Evolutionary conservation across 2,113 vertebrate genomes (phyloP), one percentile per base, ranked within the genome.

Genomic region (Coturnix japonica): DNA sequence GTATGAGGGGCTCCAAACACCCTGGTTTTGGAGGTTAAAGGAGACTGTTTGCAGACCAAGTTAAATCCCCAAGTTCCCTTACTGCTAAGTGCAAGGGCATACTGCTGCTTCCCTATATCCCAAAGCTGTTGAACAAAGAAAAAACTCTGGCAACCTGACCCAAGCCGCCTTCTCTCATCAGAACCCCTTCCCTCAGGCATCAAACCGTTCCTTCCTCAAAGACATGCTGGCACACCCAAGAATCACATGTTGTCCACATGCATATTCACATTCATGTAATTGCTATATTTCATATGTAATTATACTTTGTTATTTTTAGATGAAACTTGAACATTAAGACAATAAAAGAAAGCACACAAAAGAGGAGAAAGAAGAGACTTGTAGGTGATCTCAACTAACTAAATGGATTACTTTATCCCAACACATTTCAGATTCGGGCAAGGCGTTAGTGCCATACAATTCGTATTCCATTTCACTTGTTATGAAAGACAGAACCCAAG

Each of bases 191-290:
- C 85, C 82, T 89, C 46, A 66, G 75, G 89, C 71, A 65, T 47
- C 35, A 76, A 76, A 92, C 67, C 41, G 46, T 43, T 92, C 75
- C 49, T 80, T 92, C 33, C 72, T 82, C 78, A 65, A 66, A 94
- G 37, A 66, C 22, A 70, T 30, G 63, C 54, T 30, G 37, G 85
- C 75, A 80, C 85, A 60, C 72, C 67, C 41, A 87, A 53, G 54
- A 89, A 85, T 17, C 28, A 31, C 21, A 9, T 59, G 81, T n/a
- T 80, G 37, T 37, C 75, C 61, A 21, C 25, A 20, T 18, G 37
- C n/a, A 54, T 19, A 59, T 0, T 0, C n/a, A 8, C 19, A 46
- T 25, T 80, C 7, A 0, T 54, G 64, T 35, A 73, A 66, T 66
- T 82, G 74, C 6, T 4, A 6, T 33, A 66, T 16, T 9, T 67